Base-by-base conservation (phyloP, 2,113 vertebrate species). In the Oryzias celebensis region DNA sequence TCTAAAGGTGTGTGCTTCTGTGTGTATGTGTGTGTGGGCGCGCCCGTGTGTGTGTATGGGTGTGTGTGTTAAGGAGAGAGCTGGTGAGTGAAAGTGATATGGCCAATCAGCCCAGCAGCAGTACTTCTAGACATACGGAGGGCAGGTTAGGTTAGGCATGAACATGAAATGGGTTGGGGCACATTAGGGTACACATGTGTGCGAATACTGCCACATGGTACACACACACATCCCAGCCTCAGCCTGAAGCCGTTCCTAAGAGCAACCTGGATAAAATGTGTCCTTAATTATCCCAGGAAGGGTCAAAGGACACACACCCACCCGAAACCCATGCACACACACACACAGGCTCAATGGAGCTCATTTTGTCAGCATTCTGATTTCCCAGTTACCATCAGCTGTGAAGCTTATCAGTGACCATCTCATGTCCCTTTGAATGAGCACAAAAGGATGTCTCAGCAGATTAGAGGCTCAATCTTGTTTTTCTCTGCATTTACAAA, bases 1-100 rank as follows among this genome's bases (percentile, higher is more conserved):
- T 85, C 76, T 72, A 82, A 82, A 88, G 85, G 84, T 86, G 85
- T 90, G 82, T 81, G 79, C 24, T 22, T 77, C 23, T 58, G 62
- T 55, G 69, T 64, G 77, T 75, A 3, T 57, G 4, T 72, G 3
- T 36, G 49, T 58, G 58, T 62, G 18, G 65, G 55, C 41, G 45
- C n/a, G 49, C 4, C 6, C 54, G 60, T 53, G 36, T 65, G 46
- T 61, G 15, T 56, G 62, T 52, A 47, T 26, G 18, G 4, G 36
- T 36, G 36, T 10, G 36, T 36, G 36, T 10, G 36, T 36, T 3
- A 12, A 36, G 36, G 36, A 36, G 36, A 36, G 69, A 67, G 71
- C 61, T 57, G 55, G 43, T 78, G 82, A 90, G 83, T 89, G 90
- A 89, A 90, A 90, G 75, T 79, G 86, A 92, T 90, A 86, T 7